Conservation (phyloP, 2,888 invertebrate species). For the Perizoma affinitatum region DNA sequence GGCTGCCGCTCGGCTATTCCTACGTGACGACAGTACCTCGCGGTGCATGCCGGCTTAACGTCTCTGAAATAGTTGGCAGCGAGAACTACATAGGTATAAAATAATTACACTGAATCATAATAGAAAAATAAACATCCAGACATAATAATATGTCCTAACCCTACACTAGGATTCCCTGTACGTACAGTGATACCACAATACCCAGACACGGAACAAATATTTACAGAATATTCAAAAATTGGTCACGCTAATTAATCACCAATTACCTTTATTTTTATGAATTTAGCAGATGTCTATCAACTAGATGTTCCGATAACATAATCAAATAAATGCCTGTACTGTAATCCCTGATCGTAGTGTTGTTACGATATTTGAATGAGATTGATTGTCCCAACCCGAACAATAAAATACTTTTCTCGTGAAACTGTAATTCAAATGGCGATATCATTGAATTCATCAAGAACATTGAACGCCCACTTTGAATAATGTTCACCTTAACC, state of each 20-base stretch:
- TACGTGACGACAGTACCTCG: constrained; percentile 92
- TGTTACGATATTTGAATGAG: not conserved
- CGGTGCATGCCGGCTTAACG: constrained; percentile 94
- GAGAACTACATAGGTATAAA: constrained; percentile 92
- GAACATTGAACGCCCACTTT: constrained; percentile 59
- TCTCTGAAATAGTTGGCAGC: constrained; percentile 92
- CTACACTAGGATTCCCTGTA: too few relatives aligned
- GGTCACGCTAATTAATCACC: too few relatives aligned
- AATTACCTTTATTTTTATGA: too few relatives aligned
- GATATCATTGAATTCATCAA: constrained; percentile 55
- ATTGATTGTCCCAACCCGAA: not conserved
- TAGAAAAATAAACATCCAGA: too few relatives aligned
- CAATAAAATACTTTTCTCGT: too few relatives aligned
- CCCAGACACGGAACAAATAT: too few relatives aligned
- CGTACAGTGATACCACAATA: too few relatives aligned
- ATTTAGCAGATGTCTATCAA: too few relatives aligned
- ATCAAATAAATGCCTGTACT: too few relatives aligned
- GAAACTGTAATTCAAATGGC: constrained; percentile 2
- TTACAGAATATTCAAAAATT: too few relatives aligned
- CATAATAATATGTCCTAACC: too few relatives aligned
- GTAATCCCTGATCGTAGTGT: not conserved
- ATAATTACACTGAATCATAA: not conserved
- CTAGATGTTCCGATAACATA: too few relatives aligned
- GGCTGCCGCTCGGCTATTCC: constrained; percentile 92
- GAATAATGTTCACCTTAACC: constrained; percentile 54